Conservation (phyloP, 2,797 vertebrate genomes). For the Gambelia wislizenii region DNA sequence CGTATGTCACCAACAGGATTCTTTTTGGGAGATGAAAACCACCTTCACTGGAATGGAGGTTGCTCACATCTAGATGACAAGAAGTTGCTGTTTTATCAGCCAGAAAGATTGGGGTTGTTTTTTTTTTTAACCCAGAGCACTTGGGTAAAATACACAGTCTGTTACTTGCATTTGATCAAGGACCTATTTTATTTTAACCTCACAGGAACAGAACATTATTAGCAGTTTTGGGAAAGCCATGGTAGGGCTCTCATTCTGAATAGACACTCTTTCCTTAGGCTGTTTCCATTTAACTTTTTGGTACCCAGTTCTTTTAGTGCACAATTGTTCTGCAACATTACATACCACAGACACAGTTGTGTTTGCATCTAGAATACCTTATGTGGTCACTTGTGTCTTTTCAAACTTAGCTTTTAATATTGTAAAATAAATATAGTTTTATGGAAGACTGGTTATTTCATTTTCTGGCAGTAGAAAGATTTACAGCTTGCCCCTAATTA, state of each 20-base stretch:
- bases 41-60: slow-evolving; percentile 27
- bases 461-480: slow-evolving; percentile 21
- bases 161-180: neutral
- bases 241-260: neutral
- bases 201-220: neutral
- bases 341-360: neutral
- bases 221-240: neutral
- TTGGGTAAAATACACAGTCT: neutral
- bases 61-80: neutral
- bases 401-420: slow-evolving; percentile 12
- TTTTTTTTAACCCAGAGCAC: accelerated
- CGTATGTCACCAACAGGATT: neutral
- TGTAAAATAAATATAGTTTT: slow-evolving; percentile 16
- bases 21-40: slow-evolving; percentile 21
- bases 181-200: neutral
- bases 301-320: neutral
- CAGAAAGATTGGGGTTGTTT: neutral
- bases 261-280: accelerated
- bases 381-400: neutral
- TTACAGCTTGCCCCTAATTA: neutral
- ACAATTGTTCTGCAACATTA: neutral
- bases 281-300: neutral
- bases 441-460: neutral
- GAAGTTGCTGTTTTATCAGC: neutral
- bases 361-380: slow-evolving; percentile 14